Evolutionary conservation across 2,797 vertebrate genomes (phyloP), one percentile per base, ranked within the genome.

Genomic region (Peromyscus melanophrys): DNA sequence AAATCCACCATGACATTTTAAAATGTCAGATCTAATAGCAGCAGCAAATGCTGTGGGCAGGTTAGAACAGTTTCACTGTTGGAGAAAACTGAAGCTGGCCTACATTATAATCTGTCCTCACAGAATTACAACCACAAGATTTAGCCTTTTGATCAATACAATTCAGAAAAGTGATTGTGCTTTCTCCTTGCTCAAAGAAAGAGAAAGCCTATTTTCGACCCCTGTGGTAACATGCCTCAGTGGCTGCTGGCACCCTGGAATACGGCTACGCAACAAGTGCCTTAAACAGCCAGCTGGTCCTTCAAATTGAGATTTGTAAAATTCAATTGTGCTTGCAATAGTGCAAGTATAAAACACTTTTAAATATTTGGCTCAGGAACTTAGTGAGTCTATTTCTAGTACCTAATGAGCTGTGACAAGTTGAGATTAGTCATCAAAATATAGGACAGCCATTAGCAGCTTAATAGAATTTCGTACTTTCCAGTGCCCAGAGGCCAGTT

Each of bases 341-440:
- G 27, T 87, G n/a, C 49, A 95, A 27, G 67, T 90, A 71, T 81
- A 93, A 95, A 95, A 34, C 69, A 34, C 75, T 93, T 86, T 93
- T 52, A 75, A 81, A 75, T 82, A 93, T 93, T 93, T 93, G 90
- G 65, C 14, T 86, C 65, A 87, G 69, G 46, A 95, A 90, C 34
- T 90, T 90, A 57, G 55, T 73, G 63, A 59, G 34, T 95, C 81
- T 90, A 81, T 89, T 90, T 81, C 40, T 37, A 89, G 81, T 57
- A 96, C 19, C 34, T 85, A 86, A 94, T 86, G 59, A 94, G 17
- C 52, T 94, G 57, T 92, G 78, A 85, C 65, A 97, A 94, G 85
- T 67, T 92, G 89, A 92, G 34, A 76, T 82, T 94, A 92, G 73
- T 92, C 83, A 97, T 52, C 63, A 96, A 93, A 96, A 90, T 76